These are phyloP conservation scores for Pluvialis apricaria DNA, from an alignment of 2,113 vertebrate genomes.

Conservation along the genomic window DNA sequence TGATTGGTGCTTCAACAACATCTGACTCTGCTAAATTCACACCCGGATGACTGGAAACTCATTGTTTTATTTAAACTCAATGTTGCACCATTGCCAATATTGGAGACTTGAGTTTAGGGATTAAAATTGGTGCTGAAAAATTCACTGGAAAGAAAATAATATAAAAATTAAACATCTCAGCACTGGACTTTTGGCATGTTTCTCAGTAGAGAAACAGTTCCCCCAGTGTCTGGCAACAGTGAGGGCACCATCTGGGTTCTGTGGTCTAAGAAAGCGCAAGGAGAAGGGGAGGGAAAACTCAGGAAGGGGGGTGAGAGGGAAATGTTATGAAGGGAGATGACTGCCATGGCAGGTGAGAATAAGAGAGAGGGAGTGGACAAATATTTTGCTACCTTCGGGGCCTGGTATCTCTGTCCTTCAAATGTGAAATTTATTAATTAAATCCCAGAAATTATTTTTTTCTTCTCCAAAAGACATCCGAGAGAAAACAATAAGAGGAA, in stretches of 20 bases:
- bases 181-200: neutral
- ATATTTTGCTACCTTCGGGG: neutral
- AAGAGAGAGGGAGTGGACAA: neutral
- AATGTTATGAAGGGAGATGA: slow-evolving; percentile 2
- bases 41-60: neutral
- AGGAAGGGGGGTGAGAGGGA: neutral
- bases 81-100: neutral
- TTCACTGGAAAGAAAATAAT: neutral
- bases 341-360: neutral
- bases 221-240: neutral
- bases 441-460: neutral
- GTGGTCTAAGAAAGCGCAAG: slow-evolving; percentile 13
- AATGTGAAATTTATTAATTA: neutral
- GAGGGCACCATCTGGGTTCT: slow-evolving; percentile 33
- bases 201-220: neutral
- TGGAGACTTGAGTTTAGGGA: neutral
- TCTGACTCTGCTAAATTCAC: slow-evolving; percentile 13
- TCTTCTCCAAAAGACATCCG: neutral
- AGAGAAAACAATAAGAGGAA: neutral
- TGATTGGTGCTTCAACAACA: slow-evolving; percentile 10
- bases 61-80: neutral
- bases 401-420: neutral
- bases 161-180: neutral
- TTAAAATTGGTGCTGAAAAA: neutral
- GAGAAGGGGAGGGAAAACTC: slow-evolving; percentile 13